Conservation (phyloP, 2,797 vertebrate genomes). For the Mionectes olivaceus region DNA sequence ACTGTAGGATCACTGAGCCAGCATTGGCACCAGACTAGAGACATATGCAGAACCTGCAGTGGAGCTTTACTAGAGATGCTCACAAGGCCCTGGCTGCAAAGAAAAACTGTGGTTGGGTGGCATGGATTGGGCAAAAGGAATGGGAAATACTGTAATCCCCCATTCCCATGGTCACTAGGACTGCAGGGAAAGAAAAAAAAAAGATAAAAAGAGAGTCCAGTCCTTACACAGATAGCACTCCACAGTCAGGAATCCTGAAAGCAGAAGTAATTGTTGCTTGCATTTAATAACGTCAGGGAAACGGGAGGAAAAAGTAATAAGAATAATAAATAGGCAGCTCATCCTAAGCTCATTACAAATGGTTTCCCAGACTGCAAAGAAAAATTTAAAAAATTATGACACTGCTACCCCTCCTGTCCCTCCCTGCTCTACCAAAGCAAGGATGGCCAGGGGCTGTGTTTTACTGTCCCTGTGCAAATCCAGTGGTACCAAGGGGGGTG, state of each 20-base stretch:
- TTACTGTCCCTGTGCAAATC: neutral
- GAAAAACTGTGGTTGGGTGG: neutral
- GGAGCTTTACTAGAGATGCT: neutral
- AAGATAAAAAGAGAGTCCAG: neutral
- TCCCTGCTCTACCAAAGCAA: neutral
- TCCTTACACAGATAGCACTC: neutral
- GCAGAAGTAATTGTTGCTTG: neutral
- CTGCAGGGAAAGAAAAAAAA: neutral
- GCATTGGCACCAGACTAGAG: neutral
- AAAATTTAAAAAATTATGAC: neutral
- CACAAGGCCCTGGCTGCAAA: neutral
- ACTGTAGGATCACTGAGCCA: neutral
- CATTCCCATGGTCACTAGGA: neutral
- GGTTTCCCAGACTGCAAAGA: neutral
- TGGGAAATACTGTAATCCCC: neutral
- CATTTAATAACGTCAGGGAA: neutral
- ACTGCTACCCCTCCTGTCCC: neutral
- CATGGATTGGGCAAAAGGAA: neutral
- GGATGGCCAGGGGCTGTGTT: neutral
- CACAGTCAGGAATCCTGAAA: neutral
- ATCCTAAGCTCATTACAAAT: neutral
- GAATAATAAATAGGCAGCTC: neutral
- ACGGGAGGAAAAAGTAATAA: accelerated
- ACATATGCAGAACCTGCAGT: neutral
- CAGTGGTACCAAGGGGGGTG: neutral